phyloP scores from a whole-genome alignment of 2,797 vertebrate genomes.

The Epinephelus awoara region DNA sequence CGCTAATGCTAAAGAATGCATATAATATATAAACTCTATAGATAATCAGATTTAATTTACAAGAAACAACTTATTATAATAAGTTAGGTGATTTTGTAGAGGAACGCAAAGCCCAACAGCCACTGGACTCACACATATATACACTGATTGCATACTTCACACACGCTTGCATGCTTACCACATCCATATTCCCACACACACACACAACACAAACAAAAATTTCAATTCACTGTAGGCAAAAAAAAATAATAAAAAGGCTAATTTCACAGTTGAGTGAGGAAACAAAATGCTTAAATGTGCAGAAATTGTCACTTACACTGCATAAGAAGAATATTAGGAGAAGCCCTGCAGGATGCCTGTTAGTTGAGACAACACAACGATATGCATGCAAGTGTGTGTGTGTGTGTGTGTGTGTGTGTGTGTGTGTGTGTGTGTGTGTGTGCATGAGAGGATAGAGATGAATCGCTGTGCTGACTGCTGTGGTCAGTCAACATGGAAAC shows the following conservation, averaged over 20 bases:
- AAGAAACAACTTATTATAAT: slow-evolving; percentile 28
- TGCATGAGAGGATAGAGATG: slow-evolving; percentile 22
- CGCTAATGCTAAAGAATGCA: slow-evolving; percentile 7
- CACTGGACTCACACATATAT: not conserved
- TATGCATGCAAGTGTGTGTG: slow-evolving; percentile 19
- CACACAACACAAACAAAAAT: slow-evolving; percentile 32
- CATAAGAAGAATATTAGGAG: slow-evolving; percentile 53
- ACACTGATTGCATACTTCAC: slow-evolving; percentile 20
- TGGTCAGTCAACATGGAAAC: slow-evolving; percentile 62
- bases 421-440: slow-evolving; percentile 22
- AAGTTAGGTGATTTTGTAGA: slow-evolving; percentile 26
- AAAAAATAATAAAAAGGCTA: slow-evolving; percentile 66
- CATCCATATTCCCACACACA: slow-evolving; percentile 26
- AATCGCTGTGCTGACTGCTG: slow-evolving; percentile 41
- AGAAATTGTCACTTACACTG: slow-evolving; percentile 75
- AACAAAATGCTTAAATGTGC: slow-evolving; percentile 82
- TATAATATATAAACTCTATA: slow-evolving; percentile 36
- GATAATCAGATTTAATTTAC: slow-evolving; percentile 47
- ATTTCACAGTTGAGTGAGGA: slow-evolving; percentile 78
- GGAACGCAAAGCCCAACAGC: slow-evolving; percentile 18
- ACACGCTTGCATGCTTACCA: slow-evolving; percentile 18
- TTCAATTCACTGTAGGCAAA: slow-evolving; percentile 69
- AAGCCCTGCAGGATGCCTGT: slow-evolving; percentile 51
- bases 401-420: slow-evolving; percentile 22
- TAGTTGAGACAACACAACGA: slow-evolving; percentile 34